Base-by-base conservation (phyloP, 1,140 invertebrate genomes). In the Pollicipes pollicipes region DNA sequence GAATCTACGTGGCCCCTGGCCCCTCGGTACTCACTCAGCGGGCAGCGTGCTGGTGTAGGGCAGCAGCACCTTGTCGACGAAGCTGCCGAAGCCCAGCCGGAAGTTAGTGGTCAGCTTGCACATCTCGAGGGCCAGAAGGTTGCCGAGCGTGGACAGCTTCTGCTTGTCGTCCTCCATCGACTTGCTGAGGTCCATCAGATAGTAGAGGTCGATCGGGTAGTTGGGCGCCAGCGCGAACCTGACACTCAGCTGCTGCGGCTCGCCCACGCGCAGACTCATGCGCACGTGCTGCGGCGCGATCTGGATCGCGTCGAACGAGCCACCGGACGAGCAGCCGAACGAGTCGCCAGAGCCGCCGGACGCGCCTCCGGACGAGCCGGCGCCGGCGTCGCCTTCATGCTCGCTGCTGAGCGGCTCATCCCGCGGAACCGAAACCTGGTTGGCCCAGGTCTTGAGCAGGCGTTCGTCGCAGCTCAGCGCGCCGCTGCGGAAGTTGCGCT, bases 51-150 rank as follows among this genome's bases (percentile, higher is more conserved):
- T 84, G 28, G 87, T 91, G 79, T 95, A 98, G 26, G 96, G 96
- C 90, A 97, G 95, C 0, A 96, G 90, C 69, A 95, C 89, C 85
- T 99, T 99, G 78, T 99, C 97, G 0, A 99, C 95, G 82, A 98
- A 99, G 45, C 94, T 97, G 30, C 97, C 97, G 81, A 99, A 99
- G 67, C 97, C 97, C 32, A 98, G 73, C 29, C 82, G 79, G 77
- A 87, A 86, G 74, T 87, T 85, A 70, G 81, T 81, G 6, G 85
- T 87, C 70, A 86, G 88, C 73, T 88, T 88, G 73, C 84, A 86
- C 90, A 93, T 92, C 67, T 85, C 88, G 74, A 86, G 83, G 29
- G 91, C 91, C 24, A 97, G 82, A 66, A 87, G 78, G 77, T 87
- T 84, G 30, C 93, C 93, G 28, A 97, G 83, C 45, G 84, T 82